Percentiles rank a stretch among this genome's conserved stretches.
phyloP scores from a whole-genome alignment of 2,113 vertebrate species.

The Myocastor coypus region DNA sequence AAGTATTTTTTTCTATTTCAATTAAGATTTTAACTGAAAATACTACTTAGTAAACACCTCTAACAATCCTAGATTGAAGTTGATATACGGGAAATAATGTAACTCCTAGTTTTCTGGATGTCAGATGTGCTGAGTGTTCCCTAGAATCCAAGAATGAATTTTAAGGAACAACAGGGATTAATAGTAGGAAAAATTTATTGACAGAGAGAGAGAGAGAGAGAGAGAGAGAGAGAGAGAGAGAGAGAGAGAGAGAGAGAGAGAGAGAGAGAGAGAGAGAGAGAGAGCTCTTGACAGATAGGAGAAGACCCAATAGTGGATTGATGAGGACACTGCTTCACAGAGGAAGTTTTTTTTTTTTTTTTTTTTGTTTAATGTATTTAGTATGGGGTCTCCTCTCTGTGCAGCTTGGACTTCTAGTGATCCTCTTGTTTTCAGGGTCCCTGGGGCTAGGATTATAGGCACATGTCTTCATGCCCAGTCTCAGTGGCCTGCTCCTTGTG shows the following conservation, averaged over 20 bases:
- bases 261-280: neutral
- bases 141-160: neutral
- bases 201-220: neutral
- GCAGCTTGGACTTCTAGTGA: no score
- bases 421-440: no score
- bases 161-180: neutral
- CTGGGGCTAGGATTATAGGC: no score
- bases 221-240: neutral
- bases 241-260: neutral
- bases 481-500: no score
- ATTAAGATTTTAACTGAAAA: constrained; percentile 61
- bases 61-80: neutral
- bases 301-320: neutral
- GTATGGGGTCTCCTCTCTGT: no score
- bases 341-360: neutral
- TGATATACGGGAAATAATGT: neutral
- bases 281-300: neutral
- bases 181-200: neutral
- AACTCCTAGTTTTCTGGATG: neutral
- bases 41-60: constrained; percentile 27
- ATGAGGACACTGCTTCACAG: neutral
- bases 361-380: no score
- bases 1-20: neutral
- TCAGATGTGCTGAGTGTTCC: neutral
- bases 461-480: no score